Evolutionary conservation across 2,797 vertebrate species (phyloP), one percentile per base, ranked within the genome.

Genomic region (Sebastes cheni): DNA sequence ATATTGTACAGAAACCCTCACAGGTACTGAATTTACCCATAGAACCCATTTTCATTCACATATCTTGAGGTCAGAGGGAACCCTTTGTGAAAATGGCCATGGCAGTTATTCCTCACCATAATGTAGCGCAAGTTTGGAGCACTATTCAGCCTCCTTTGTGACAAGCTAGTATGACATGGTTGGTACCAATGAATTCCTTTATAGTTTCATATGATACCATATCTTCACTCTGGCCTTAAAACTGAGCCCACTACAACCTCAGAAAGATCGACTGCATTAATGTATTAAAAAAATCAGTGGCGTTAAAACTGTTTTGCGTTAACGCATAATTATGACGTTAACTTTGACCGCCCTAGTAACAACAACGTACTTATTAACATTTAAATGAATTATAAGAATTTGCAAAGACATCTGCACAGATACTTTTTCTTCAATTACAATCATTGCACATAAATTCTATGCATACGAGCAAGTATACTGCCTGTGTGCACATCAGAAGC

Each of bases 381-480:
- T 77, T 42, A 69, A 20, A 46, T 85, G 14, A 56, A 56, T 81
- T 67, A 46, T 70, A 72, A 59, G 66, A 29, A 83, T 86, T 78
- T 61, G 0, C 58, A 78, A 80, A 60, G 5, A 81, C 61, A 66
- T 14, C 23, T 74, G 18, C 20, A 55, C 14, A 52, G 13, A 60
- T 39, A 20, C 2, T 30, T 79, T 30, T 73, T 79, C 36, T 81
- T 75, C 8, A 29, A 1, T 66, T 71, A 14, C 34, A 74, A 29
- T 64, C 25, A 75, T 12, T 66, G 65, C 46, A 68, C 27, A 56
- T 16, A 25, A 29, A 39, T 62, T 74, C 36, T 36, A 20, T 62
- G 22, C 27, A 75, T 52, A 52, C 22, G n/a, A 83, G n/a, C 27
- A 27, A 32, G 8, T 39, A 5, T n/a, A 39, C 29, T 29, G 61